Conservation (phyloP, 2,113 vertebrate species). For the Bufo gargarizans region DNA sequence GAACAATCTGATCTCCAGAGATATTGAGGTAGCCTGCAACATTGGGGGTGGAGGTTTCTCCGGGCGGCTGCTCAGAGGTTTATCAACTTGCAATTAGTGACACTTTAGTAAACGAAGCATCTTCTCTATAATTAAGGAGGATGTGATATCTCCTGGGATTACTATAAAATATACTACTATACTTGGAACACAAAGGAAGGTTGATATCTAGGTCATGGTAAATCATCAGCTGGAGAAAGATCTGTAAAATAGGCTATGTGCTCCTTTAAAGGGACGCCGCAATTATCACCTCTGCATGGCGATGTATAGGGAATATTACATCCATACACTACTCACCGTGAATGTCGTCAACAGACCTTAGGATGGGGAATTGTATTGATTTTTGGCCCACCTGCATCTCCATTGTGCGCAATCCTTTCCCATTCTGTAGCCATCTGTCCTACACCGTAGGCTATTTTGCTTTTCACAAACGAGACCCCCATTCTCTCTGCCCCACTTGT, state of each 20-base stretch:
- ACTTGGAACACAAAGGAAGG: conserved; percentile 10
- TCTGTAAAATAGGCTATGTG: not conserved
- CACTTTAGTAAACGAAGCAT: conserved; percentile 30
- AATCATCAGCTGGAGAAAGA: not conserved
- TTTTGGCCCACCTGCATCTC: too few species aligned
- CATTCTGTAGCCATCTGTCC: too few species aligned
- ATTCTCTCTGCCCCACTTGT: too few species aligned
- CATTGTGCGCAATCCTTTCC: too few species aligned
- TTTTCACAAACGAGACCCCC: not conserved
- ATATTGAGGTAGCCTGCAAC: not conserved
- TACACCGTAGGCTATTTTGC: not conserved
- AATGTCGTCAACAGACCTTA: too few species aligned
- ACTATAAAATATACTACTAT: not conserved
- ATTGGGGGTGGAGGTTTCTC: not conserved
- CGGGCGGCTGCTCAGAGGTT: not conserved
- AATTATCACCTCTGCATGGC: not conserved
- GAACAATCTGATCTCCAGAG: conserved; percentile 30
- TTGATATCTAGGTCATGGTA: conserved; percentile 37
- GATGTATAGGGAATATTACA: not conserved
- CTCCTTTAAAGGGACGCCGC: not conserved
- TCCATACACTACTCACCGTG: not conserved
- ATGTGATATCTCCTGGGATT: not conserved
- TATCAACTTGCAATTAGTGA: conserved; percentile 36
- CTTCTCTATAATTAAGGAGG: conserved; percentile 14
- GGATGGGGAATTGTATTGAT: too few species aligned